phyloP scores from a whole-genome alignment of 2,113 vertebrate genomes.

The Cyanocitta stelleri region DNA sequence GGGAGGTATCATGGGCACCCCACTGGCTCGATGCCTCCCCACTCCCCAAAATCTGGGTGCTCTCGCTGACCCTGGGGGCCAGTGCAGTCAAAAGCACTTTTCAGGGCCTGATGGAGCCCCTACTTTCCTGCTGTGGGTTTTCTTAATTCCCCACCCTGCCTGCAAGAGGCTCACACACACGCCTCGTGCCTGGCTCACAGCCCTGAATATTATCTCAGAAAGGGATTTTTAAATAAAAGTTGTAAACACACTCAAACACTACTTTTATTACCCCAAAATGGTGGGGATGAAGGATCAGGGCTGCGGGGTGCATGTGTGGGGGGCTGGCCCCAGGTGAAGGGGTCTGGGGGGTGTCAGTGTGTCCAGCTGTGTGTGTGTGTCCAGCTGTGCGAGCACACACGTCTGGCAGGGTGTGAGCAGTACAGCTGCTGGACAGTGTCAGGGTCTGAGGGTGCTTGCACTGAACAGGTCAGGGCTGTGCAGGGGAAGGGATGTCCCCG shows the following conservation, averaged over 20 bases:
- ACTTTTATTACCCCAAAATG: neutral
- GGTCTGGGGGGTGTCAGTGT: neutral
- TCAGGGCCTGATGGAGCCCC: too few relatives aligned
- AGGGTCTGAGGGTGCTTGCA: neutral
- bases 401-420: neutral
- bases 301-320: neutral
- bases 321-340: neutral
- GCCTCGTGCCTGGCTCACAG: accelerated
- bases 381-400: accelerated
- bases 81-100: neutral
- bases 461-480: neutral
- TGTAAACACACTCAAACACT: neutral
- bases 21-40: accelerated
- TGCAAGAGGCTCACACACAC: neutral
- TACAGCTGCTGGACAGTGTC: neutral
- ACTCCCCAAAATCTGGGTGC: neutral
- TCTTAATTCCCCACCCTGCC: neutral
- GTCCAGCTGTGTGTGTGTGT: neutral
- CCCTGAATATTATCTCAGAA: neutral
- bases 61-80: accelerated
- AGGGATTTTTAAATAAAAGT: slow-evolving; percentile 3
- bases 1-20: neutral
- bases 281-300: neutral
- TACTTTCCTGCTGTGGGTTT: neutral
- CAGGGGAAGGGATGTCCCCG: neutral